These are phyloP conservation scores for Lepidurus apus DNA, from an alignment of 1,140 invertebrate species.

Conservation along the genomic window DNA sequence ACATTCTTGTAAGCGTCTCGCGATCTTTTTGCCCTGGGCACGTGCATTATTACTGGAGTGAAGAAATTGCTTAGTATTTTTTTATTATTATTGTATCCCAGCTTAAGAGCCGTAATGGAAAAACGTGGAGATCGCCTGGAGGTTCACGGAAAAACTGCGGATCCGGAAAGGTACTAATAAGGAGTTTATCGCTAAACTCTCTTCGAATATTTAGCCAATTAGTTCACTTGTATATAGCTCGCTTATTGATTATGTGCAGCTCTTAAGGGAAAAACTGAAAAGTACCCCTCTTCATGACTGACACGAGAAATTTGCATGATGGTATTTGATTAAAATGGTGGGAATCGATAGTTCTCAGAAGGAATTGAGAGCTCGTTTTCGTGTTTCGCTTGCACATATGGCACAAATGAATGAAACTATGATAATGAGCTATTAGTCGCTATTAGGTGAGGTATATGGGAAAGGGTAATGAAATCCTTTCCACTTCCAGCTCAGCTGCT, in stretches of 20 bases:
- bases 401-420: not conserved
- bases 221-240: not conserved
- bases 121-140: conserved; percentile 6
- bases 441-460: not conserved
- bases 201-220: not conserved
- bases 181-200: not conserved
- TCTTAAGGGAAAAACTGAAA: too few relatives aligned
- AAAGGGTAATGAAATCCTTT: conserved; percentile 1
- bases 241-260: too few relatives aligned
- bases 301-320: too few relatives aligned
- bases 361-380: too few relatives aligned
- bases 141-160: not conserved
- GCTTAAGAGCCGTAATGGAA: not conserved
- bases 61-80: too few relatives aligned
- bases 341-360: too few relatives aligned
- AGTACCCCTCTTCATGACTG: too few relatives aligned
- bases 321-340: too few relatives aligned
- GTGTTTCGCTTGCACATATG: not conserved
- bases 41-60: too few relatives aligned
- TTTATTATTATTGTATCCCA: too few relatives aligned
- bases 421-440: conserved; percentile 4
- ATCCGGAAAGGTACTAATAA: not conserved
- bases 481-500: not conserved
- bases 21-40: too few relatives aligned
- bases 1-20: not conserved